Evolutionary conservation across 2,113 vertebrate genomes (phyloP), one percentile per base, ranked within the genome.

Genomic region (Pedetes capensis): DNA sequence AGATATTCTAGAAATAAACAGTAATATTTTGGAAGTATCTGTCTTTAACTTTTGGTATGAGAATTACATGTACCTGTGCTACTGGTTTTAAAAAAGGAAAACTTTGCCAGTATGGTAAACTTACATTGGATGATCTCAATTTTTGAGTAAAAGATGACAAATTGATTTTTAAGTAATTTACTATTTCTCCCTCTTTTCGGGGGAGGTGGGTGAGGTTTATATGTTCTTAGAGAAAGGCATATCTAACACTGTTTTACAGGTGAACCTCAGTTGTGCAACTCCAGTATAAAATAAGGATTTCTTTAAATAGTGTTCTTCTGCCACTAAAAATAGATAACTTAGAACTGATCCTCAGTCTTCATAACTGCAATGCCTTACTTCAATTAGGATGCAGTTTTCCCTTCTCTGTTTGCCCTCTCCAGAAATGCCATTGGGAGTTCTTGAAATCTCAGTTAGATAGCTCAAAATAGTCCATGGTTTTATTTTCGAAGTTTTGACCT

Each of bases 291-390:
- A 61, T 89, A 82, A 90, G 57, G 37, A 74, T 94, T 86, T 96
- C 87, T 86, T 92, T 74, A 68, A 37, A 49, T 79, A 93, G 29
- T 17, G 39, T 83, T 96, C 92, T 95, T 83, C 37, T 39, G 80
- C 39, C 32, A 69, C 71, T 91, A 42, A n/a, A 64, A 57, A 47
- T 86, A 91, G 81, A n/a, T 87, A 75, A 37, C 72, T 78, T 96
- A 79, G 37, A 94, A 86, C 32, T 95, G 27, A 47, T 95, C 42
- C 59, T 96, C 32, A 49, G 42, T 94, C 39, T 8, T 83, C 82
- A 69, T 94, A 93, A 37, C 95, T 96, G 84, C 81, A 85, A 89
- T 89, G 79, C 63, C 76, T 96, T 75, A 85, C 47, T 87, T 97
- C 47, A 12, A 57, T 80, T 64, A 90, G 53, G 55, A 23, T 85